Conservation (phyloP, 2,113 vertebrate genomes). For the Lophotis ruficrista region DNA sequence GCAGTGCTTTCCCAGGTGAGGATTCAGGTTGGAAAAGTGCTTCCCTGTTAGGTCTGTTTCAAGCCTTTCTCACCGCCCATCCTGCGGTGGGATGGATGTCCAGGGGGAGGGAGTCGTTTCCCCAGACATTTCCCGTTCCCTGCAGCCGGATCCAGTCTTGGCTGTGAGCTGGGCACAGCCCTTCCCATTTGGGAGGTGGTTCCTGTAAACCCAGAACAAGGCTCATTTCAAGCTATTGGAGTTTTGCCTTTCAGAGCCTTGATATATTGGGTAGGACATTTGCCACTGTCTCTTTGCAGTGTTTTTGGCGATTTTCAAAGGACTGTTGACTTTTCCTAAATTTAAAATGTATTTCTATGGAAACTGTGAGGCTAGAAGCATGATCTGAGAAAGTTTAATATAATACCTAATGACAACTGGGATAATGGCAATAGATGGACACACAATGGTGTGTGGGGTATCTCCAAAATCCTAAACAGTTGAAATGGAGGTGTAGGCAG, state of each 20-base stretch:
- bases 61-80: neutral
- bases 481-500: neutral
- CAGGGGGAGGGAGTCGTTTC: neutral
- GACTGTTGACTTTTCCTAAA: constrained; percentile 24
- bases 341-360: constrained; percentile 42
- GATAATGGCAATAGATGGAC: neutral
- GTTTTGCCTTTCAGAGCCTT: neutral
- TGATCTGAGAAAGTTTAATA: neutral
- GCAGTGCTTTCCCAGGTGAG: neutral
- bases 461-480: neutral
- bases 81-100: neutral
- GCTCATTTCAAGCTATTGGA: neutral
- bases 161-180: neutral
- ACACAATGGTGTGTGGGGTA: neutral
- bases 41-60: neutral
- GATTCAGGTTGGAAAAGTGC: neutral
- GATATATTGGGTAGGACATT: neutral
- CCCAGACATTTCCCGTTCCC: neutral
- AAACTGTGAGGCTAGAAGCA: constrained; percentile 13
- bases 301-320: neutral
- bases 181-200: neutral
- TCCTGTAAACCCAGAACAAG: neutral
- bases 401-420: neutral
- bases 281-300: neutral
- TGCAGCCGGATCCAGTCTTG: neutral